phyloP scores from a whole-genome alignment of 2,113 vertebrate genomes.

The Oreochromis aureus region DNA sequence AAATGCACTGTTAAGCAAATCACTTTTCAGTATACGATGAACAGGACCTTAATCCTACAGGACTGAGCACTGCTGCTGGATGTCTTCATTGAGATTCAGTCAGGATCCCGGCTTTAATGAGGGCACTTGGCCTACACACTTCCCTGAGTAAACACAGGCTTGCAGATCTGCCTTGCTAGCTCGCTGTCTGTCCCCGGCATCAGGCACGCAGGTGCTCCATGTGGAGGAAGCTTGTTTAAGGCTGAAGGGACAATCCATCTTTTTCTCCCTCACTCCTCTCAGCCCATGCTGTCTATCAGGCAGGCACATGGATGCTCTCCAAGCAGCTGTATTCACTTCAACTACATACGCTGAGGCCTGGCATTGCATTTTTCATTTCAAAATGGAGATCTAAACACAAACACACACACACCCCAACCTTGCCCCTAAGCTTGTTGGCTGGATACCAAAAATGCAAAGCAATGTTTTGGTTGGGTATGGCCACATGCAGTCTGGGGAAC shows the following conservation, averaged over 20 bases:
- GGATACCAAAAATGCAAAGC: slow-evolving; percentile 52
- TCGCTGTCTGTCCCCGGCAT: slow-evolving; percentile 14
- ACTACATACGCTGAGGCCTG: not conserved
- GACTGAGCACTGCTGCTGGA: not conserved
- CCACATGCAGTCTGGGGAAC: slow-evolving; percentile 32
- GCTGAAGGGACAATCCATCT: slow-evolving; percentile 19
- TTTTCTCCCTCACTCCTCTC: not conserved
- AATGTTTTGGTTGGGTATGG: slow-evolving; percentile 54
- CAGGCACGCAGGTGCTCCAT: slow-evolving; percentile 46
- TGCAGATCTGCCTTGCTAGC: slow-evolving; percentile 1
- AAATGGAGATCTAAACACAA: not conserved
- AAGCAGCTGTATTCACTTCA: not conserved
- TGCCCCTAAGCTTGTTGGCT: slow-evolving; percentile 29
- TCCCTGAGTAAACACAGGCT: slow-evolving; percentile 51
- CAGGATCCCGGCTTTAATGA: slow-evolving; percentile 34
- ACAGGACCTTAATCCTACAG: not conserved
- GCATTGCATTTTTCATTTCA: slow-evolving; percentile 9
- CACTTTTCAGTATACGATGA: not conserved
- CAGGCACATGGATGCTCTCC: slow-evolving; percentile 11
- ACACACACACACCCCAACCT: not conserved
- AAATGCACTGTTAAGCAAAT: not conserved
- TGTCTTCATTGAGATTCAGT: slow-evolving; percentile 51
- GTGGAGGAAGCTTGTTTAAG: slow-evolving; percentile 37
- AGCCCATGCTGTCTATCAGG: not conserved
- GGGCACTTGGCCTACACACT: slow-evolving; percentile 27